Base-by-base conservation (phyloP, 2,113 vertebrate genomes). In the Corythoichthys haematopterus region DNA sequence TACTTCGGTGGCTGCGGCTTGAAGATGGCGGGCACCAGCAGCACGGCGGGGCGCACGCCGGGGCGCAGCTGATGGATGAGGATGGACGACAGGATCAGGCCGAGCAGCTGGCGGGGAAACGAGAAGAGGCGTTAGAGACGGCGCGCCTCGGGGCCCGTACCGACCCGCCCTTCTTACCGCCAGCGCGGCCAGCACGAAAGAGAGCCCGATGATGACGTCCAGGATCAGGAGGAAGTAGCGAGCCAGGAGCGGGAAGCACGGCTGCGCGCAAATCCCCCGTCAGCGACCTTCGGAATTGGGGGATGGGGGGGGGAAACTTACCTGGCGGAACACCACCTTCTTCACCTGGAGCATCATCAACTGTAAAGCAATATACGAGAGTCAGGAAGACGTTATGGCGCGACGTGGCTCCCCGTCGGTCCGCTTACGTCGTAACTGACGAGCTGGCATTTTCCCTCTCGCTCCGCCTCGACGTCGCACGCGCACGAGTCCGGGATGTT, bases 1-100 rank as follows among this genome's bases (percentile, higher is more conserved):
- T 65, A 65, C 36, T 65, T 65, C 35, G 64, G 64, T 14, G 48
- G 64, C 16, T 4, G 16, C 6, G 47, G 35, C 16, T 50, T 37
- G 64, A 65, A 65, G 64, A 65, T 37, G 64, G 46, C 15, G 15
- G 64, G 64, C 64, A 65, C 64, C 10, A 38, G 10, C 64, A 38
- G 10, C 48, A 51, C 11, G 9, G 47, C 4, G 16, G 40, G 64
- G 15, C 47, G 64, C 16, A 7, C 12, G 35, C 47, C 33, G 13
- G 10, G 4, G 2, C 36, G 64, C 50, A 65, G 35, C 50, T 65
- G 64, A 12, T 53, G 36, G 64, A 65, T 38, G 35, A 65, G 50
- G 48, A 65, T 5, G 3, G 64, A 37, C 2, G 64, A 65, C 47
- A 65, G 50, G 2, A 37, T 52, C 64, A 65, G 35, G 33, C 64